Conservation (phyloP, 2,888 invertebrate genomes). For the Barypeithes pellucidus region DNA sequence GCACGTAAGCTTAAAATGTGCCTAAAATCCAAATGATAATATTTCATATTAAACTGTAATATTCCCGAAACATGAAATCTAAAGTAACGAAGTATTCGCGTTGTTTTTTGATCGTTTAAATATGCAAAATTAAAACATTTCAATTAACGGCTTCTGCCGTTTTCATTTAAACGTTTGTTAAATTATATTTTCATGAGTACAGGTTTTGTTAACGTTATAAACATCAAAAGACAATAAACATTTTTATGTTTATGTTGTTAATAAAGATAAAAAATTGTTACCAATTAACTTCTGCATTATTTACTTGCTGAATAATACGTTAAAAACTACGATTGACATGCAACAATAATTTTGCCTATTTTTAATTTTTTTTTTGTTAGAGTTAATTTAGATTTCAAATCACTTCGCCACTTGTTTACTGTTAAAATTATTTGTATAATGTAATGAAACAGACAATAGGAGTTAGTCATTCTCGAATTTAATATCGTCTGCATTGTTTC, state of each 20-base stretch:
- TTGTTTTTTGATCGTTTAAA: conserved; percentile 43
- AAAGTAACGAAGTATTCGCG: conserved; percentile 19
- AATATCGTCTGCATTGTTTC: too few relatives aligned
- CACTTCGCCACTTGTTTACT: too few relatives aligned
- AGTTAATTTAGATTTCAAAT: too few relatives aligned
- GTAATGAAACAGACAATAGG: too few relatives aligned
- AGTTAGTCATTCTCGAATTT: too few relatives aligned
- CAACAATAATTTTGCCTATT: not conserved
- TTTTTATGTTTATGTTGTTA: not conserved
- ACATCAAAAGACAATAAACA: not conserved
- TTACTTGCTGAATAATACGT: not conserved
- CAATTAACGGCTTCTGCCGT: conserved; percentile 35
- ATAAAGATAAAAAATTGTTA: not conserved
- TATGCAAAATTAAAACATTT: conserved; percentile 49
- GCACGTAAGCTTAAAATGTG: conserved; percentile 33
- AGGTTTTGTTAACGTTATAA: not conserved
- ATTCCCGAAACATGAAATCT: conserved; percentile 46
- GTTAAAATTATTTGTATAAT: too few relatives aligned
- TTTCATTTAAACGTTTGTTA: conserved; percentile 6
- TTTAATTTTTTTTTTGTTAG: not conserved
- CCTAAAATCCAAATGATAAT: conserved; percentile 47
- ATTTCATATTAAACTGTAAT: conserved; percentile 50
- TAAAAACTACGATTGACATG: not conserved
- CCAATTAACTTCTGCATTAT: not conserved
- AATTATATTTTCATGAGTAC: not conserved